A percentile compares a stretch with the other conserved stretches of the same genome.
Conservation (phyloP, 1,140 invertebrate species). For the Lysiphlebus fabarum region DNA sequence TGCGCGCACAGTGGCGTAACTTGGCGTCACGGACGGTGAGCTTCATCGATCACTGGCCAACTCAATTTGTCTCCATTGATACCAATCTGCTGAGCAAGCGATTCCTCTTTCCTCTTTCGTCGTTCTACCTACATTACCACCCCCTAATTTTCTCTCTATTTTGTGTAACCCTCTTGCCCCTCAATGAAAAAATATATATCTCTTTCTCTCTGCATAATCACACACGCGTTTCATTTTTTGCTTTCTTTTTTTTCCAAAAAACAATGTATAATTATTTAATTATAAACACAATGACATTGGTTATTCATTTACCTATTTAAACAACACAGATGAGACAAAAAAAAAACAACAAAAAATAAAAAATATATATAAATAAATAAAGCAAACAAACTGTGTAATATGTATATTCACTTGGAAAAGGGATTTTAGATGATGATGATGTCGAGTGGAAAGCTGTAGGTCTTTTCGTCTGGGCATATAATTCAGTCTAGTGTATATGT, state of each 20-base stretch:
- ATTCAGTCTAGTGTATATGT: neutral
- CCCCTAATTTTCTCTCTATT: too few relatives aligned
- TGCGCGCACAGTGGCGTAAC: conserved; percentile 44
- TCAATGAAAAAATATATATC: conserved; percentile 13
- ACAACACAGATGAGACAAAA: conserved; percentile 1
- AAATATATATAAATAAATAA: too few relatives aligned
- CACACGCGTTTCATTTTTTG: too few relatives aligned
- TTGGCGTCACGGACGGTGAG: conserved; percentile 49
- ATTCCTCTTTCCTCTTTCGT: conserved; percentile 38
- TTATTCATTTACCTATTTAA: conserved; percentile 2
- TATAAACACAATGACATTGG: too few relatives aligned
- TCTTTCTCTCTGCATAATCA: too few relatives aligned
- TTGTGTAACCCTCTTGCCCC: neutral
- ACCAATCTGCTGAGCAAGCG: conserved; percentile 55
- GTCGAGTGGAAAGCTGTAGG: neutral
- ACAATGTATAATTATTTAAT: too few relatives aligned
- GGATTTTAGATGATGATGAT: neutral
- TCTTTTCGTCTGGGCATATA: neutral
- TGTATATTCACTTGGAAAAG: too few relatives aligned
- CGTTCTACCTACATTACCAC: conserved; percentile 16
- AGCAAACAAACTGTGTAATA: too few relatives aligned
- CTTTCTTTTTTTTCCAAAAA: too few relatives aligned
- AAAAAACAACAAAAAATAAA: too few relatives aligned
- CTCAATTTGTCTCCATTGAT: conserved; percentile 57
- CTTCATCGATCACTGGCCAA: conserved; percentile 54